Conservation (phyloP, 2,113 vertebrate genomes). For the Lepus americanus region DNA sequence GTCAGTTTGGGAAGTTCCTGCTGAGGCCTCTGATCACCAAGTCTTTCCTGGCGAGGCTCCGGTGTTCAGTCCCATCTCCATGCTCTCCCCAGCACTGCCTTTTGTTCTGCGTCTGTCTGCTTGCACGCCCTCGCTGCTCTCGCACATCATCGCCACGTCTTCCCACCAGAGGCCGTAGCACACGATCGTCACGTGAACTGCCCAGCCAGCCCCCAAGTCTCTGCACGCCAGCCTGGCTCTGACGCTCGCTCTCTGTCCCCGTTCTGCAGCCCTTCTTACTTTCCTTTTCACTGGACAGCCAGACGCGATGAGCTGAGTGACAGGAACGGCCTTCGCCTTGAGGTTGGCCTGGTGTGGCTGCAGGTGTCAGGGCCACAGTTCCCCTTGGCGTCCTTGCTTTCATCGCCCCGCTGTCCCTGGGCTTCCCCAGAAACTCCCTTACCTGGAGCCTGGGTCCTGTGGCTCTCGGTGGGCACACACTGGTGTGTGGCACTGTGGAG, state of each 20-base stretch:
- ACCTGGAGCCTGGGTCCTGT: background rate
- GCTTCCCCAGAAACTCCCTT: slow-evolving; percentile 16
- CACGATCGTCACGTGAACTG: background rate
- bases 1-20: background rate
- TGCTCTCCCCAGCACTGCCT: background rate
- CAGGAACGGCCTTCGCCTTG: background rate
- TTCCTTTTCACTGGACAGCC: background rate
- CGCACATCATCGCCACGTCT: background rate
- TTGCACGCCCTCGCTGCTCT: background rate
- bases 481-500: too few species aligned
- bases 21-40: background rate
- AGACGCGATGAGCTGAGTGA: background rate
- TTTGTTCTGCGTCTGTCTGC: too few species aligned
- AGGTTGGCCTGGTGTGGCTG: background rate
- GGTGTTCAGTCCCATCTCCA: background rate
- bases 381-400: background rate
- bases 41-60: background rate
- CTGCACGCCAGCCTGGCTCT: background rate
- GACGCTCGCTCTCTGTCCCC: background rate
- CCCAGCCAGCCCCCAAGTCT: background rate
- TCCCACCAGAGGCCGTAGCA: background rate
- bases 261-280: background rate
- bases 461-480: background rate
- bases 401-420: background rate
- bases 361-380: background rate